Evolutionary conservation across 1,140 invertebrate genomes (phyloP).

Genomic region (Pseudachorutes palmiensis): DNA sequence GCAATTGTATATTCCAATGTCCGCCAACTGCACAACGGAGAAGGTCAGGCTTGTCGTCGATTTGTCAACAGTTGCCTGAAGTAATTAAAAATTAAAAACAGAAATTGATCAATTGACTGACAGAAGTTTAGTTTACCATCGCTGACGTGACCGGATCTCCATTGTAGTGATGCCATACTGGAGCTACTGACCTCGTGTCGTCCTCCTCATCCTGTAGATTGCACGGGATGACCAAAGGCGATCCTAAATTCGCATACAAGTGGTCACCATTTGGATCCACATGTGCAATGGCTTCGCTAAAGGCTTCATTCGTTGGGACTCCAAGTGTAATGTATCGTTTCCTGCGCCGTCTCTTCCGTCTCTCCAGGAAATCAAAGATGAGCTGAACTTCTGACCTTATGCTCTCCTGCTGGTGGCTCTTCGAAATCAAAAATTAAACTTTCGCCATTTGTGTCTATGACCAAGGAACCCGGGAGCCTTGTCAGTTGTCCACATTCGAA

Average conservation of each 20-base stretch:
- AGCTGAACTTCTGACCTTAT: no score
- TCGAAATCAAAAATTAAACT: neutral
- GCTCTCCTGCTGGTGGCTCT: neutral
- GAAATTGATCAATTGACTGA: no score
- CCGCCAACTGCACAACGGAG: neutral
- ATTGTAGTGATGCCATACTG: neutral
- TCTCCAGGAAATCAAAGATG: neutral
- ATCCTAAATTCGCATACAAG: neutral
- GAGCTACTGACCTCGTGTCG: neutral
- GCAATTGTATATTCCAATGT: conserved; percentile 10
- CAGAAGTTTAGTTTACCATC: neutral
- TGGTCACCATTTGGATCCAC: neutral
- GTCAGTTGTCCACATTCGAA: neutral
- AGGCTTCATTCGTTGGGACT: conserved; percentile 1
- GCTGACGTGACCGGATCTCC: neutral
- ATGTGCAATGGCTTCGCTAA: conserved; percentile 1
- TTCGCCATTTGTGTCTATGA: neutral
- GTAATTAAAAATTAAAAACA: neutral
- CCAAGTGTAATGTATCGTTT: neutral
- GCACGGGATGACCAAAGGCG: neutral
- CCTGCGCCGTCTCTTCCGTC: neutral
- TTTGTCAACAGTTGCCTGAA: neutral
- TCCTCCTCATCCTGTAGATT: neutral
- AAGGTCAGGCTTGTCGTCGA: neutral
- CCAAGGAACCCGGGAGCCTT: neutral